Percentiles rank a stretch among this genome's conserved stretches.
These are phyloP conservation scores for Abrostola tripartita DNA, from an alignment of 2,888 invertebrate species.

Conservation along the genomic window DNA sequence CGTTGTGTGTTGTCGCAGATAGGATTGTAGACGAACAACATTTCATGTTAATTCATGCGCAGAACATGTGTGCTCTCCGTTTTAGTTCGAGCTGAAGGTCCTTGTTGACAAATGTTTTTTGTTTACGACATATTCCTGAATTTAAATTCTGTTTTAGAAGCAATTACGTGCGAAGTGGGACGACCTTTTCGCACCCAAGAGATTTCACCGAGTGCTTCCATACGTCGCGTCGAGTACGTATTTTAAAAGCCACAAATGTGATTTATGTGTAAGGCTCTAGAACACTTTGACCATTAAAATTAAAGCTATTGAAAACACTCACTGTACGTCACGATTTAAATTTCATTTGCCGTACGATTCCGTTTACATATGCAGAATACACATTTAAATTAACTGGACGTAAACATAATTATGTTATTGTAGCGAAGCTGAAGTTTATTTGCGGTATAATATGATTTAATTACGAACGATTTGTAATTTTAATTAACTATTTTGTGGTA, in stretches of 20 bases:
- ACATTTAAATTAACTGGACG: slow-evolving; percentile 14
- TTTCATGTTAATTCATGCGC: not conserved
- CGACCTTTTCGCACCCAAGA: slow-evolving; percentile 11
- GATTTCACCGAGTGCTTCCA: slow-evolving; percentile 3
- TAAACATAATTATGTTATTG: slow-evolving; percentile 11
- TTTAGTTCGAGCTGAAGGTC: not conserved
- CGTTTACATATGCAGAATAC: slow-evolving; percentile 7
- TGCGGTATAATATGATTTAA: not conserved
- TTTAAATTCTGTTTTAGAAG: slow-evolving; percentile 19
- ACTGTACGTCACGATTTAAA: slow-evolving; percentile 12
- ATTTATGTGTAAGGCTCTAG: slow-evolving; percentile 13
- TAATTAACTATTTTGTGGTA: no score
- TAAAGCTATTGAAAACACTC: slow-evolving; percentile 15
- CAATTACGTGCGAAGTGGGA: not conserved
- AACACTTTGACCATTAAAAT: slow-evolving; percentile 22
- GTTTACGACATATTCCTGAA: slow-evolving; percentile 11
- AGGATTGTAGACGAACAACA: not conserved
- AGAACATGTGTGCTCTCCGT: not conserved
- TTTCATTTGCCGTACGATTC: slow-evolving; percentile 8
- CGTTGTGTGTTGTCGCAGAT: slow-evolving; percentile 1
- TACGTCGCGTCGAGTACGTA: slow-evolving; percentile 9
- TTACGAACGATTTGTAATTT: not conserved
- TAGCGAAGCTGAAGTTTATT: slow-evolving; percentile 5
- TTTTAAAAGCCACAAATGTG: slow-evolving; percentile 19
- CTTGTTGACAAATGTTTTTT: slow-evolving; percentile 8